Evolutionary conservation across 2,797 vertebrate genomes (phyloP), one percentile per base, ranked within the genome.

Genomic region (Aphelocoma californica): DNA sequence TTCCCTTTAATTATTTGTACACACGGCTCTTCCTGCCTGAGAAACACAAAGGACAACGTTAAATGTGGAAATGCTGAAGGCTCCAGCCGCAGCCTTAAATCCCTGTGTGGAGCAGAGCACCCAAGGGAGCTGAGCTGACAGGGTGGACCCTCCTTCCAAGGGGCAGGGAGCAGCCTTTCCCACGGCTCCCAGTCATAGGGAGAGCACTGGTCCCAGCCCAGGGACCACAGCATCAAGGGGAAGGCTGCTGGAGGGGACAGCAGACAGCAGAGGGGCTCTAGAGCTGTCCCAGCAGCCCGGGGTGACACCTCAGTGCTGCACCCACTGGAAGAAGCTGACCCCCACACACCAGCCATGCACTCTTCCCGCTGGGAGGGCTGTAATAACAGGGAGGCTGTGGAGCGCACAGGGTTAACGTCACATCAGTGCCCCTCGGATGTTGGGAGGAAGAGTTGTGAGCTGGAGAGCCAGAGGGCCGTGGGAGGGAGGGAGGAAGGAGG

Each of bases 1-100:
- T 98, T 97, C 96, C 86, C 51, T 97, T 98, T 98, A 97, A 98
- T 98, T 98, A 97, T 98, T 98, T 98, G 97, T 98, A 98, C 97
- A 98, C 97, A 97, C 62, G 34, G 70, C 86, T 92, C 95, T 98
- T 96, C 95, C 96, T 96, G 96, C 65, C 45, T 18, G 88, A 85
- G 92, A 70, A 90, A 58, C 91, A 96, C 88, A 94, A 94, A 95
- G 93, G 83, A 90, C 12, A 7, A 50, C 53, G 73, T 54, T 50
- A 86, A 92, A 88, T 0, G 18, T 71, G 81, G 72, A 72, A 88
- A 65, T 2, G 31, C 66, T 31, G 61, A 60, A 84, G 71, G 90
- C 77, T 83, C 44, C 62, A 75, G 54, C 17, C 56, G 25, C 20
- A 56, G 70, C 44, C 28, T 86, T 31, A 48, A 79, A 91, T 56